Evolutionary conservation across 2,888 invertebrate genomes (phyloP).

Genomic region (Plebejus argus): DNA sequence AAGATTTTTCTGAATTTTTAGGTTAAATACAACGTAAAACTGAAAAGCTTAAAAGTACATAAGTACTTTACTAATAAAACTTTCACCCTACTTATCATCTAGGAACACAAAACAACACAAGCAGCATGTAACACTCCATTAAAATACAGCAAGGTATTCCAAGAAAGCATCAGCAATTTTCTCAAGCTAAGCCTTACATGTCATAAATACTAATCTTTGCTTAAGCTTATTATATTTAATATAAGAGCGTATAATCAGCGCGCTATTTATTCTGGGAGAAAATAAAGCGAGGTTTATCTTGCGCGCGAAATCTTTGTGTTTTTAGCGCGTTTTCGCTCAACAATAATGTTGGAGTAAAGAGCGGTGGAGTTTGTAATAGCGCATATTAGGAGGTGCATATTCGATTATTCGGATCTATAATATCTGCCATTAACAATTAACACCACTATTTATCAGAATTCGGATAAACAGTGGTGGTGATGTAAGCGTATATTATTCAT

Average conservation of each 20-base stretch:
- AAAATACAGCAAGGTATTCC: background rate
- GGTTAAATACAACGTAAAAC: too few relatives aligned
- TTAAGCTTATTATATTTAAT: slow-evolving; percentile 26
- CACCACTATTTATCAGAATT: background rate
- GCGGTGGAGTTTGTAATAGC: background rate
- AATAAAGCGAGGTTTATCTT: slow-evolving; percentile 33
- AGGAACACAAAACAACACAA: background rate
- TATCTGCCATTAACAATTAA: too few relatives aligned
- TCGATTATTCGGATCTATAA: background rate
- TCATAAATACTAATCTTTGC: slow-evolving; percentile 11
- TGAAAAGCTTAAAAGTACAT: too few relatives aligned
- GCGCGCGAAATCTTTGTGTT: slow-evolving; percentile 46
- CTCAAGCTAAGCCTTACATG: slow-evolving; percentile 11
- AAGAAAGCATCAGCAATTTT: background rate
- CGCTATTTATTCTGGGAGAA: slow-evolving; percentile 29
- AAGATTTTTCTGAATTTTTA: too few relatives aligned
- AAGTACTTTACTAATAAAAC: too few relatives aligned
- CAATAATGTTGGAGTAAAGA: slow-evolving; percentile 52
- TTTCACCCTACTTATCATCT: background rate
- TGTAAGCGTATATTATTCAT: too few relatives aligned
- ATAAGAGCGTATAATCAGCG: slow-evolving; percentile 27
- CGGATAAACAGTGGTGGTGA: too few relatives aligned
- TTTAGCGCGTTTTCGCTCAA: slow-evolving; percentile 65
- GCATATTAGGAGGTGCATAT: background rate
- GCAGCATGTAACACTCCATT: background rate